These are phyloP conservation scores for Danio tinwini DNA, from an alignment of 2,797 vertebrate genomes.

Conservation along the genomic window DNA sequence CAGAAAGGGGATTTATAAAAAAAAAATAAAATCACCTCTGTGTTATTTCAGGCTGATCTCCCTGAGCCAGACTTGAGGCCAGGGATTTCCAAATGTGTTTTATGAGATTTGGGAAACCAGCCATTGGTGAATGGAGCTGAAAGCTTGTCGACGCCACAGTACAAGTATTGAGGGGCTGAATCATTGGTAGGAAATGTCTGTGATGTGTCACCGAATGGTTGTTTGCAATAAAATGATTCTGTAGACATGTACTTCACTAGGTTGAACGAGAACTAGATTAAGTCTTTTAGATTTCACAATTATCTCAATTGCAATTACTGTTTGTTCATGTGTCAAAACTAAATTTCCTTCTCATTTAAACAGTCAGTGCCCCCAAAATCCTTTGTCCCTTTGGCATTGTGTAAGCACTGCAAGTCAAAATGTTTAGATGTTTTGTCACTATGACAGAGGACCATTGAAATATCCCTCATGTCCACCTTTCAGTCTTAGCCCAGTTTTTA, in stretches of 20 bases:
- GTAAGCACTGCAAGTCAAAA: too few species aligned
- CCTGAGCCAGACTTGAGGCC: constrained; percentile 13
- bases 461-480: too few species aligned
- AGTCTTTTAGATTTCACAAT: neutral
- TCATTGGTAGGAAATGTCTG: neutral
- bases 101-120: constrained; percentile 38
- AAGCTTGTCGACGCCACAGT: neutral
- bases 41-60: constrained; percentile 47
- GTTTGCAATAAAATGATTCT: neutral
- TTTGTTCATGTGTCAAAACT: too few species aligned
- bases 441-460: too few species aligned
- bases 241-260: neutral
- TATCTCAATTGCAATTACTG: too few species aligned
- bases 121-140: constrained; percentile 18
- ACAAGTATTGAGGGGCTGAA: constrained; percentile 1
- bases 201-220: neutral
- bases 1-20: constrained; percentile 34
- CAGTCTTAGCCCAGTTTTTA: too few species aligned
- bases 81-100: constrained; percentile 48
- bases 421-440: too few species aligned
- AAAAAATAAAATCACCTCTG: constrained; percentile 7
- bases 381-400: too few species aligned
- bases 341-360: too few species aligned
- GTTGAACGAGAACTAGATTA: constrained; percentile 15
- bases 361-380: too few species aligned